Base-by-base conservation (phyloP, 2,888 invertebrate species). In the Cacoxenus indagator region DNA sequence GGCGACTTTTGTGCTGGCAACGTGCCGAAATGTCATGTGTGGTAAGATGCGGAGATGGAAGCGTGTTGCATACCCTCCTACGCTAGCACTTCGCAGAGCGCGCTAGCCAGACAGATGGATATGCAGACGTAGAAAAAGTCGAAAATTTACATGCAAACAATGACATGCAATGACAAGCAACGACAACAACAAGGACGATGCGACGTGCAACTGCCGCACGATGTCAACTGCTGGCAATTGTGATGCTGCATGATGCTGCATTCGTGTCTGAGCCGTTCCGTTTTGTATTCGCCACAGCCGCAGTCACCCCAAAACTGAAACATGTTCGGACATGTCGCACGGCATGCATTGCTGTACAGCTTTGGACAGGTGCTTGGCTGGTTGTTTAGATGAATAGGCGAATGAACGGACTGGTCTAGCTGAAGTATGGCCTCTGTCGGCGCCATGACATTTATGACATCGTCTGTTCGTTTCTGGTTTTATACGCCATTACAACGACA, bases 121-220 rank as follows among this genome's bases (percentile, higher is more conserved):
- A n/a, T n/a, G n/a, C n/a, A n/a, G n/a, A 55, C 43, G 17, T 26
- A 57, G 57, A 31, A 46, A 70, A 64, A 71, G 54, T 72, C 68
- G 71, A 69, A 72, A 78, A 81, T 81, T 78, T 82, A 74, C 77
- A 81, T 81, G 78, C 77, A 76, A 82, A 79, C 82, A 81, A 82
- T 82, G 82, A 81, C 81, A 75, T 74, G 81, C 77, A 82, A 75
- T 75, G 78, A 78, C 78, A 77, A 77, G 76, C 61, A 26, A 31
- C 14, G 19, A 24, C 51, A 24, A 43, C 37, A 26, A 24, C 29
- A 22, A 14, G 14, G 14, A 45, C 43, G 6, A 43, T 62, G 43
- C 43, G 45, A 51, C 29, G n/a, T 17, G 31, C 48, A 24, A 54
- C 51, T n/a, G 31, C 37, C 14, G 48, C 27, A 14, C n/a, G 43